Evolutionary conservation across 2,797 vertebrate genomes (phyloP).

Genomic region (Acridotheres tristis): DNA sequence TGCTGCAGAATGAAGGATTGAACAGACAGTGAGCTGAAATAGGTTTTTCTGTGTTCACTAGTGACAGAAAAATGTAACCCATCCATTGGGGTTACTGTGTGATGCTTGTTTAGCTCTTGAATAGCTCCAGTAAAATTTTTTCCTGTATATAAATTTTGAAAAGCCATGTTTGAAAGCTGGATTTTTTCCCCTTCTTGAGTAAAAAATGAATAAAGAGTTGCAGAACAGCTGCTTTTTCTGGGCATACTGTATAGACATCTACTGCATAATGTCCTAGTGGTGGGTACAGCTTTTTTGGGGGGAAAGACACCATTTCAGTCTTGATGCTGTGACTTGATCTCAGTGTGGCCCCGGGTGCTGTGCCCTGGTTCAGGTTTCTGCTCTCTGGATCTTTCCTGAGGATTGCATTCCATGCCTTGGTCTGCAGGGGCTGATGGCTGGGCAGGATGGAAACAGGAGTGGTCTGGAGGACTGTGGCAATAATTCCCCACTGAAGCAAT

Average conservation of each 20-base stretch:
- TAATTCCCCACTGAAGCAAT: background rate
- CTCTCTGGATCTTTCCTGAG: background rate
- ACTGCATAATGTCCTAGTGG: background rate
- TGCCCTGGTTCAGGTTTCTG: background rate
- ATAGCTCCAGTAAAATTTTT: background rate
- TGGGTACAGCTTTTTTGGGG: background rate
- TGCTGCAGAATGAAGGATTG: background rate
- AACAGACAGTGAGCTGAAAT: background rate
- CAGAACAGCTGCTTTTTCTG: background rate
- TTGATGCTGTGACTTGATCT: background rate
- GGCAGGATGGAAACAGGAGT: background rate
- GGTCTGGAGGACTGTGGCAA: background rate
- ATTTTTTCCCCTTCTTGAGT: background rate
- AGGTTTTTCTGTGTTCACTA: background rate
- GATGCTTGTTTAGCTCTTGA: background rate
- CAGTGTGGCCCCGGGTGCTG: background rate
- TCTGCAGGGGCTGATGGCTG: background rate
- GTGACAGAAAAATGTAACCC: background rate
- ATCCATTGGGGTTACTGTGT: background rate
- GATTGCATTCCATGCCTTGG: fast-evolving
- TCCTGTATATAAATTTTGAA: background rate
- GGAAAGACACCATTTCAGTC: background rate
- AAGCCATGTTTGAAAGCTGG: background rate
- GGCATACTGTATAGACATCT: fast-evolving
- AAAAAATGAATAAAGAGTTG: background rate